Conservation (phyloP, 1,140 invertebrate species). For the Bemisia tabaci region DNA sequence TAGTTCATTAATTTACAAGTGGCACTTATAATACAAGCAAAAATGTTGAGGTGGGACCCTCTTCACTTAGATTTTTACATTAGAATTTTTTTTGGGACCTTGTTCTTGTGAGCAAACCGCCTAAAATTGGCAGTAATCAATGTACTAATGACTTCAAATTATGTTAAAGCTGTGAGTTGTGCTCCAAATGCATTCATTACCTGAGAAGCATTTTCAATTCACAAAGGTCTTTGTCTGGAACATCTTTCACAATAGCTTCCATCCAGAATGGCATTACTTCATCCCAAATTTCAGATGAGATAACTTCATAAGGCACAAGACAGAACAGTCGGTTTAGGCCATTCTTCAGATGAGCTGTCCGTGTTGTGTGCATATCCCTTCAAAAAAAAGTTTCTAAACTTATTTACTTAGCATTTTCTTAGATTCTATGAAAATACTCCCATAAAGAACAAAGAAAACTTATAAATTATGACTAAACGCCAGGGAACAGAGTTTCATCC, state of each 20-base stretch:
- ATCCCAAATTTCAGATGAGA: conserved; percentile 92
- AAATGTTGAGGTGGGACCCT: no score
- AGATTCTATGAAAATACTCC: neutral
- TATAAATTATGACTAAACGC: no score
- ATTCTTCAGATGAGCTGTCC: conserved; percentile 89
- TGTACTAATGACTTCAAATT: no score
- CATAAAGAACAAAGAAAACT: conserved; percentile 12
- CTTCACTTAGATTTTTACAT: no score
- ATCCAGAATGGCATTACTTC: conserved; percentile 98
- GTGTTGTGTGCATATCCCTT: conserved; percentile 73
- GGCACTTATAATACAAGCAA: no score
- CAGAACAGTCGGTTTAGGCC: conserved; percentile 84
- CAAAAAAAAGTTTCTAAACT: conserved; percentile 18
- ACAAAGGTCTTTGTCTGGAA: conserved; percentile 77
- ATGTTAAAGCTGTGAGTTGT: no score
- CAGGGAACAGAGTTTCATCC: no score
- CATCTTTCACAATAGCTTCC: conserved; percentile 90
- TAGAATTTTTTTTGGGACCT: no score
- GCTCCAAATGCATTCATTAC: no score
- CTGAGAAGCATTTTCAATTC: conserved; percentile 84
- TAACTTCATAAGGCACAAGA: conserved; percentile 93
- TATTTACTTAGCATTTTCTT: neutral
- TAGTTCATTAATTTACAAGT: no score
- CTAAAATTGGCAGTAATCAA: no score
- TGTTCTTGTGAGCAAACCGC: no score